These are phyloP conservation scores for Seira sanloemensis DNA, from an alignment of 2,888 invertebrate genomes.

Conservation along the genomic window DNA sequence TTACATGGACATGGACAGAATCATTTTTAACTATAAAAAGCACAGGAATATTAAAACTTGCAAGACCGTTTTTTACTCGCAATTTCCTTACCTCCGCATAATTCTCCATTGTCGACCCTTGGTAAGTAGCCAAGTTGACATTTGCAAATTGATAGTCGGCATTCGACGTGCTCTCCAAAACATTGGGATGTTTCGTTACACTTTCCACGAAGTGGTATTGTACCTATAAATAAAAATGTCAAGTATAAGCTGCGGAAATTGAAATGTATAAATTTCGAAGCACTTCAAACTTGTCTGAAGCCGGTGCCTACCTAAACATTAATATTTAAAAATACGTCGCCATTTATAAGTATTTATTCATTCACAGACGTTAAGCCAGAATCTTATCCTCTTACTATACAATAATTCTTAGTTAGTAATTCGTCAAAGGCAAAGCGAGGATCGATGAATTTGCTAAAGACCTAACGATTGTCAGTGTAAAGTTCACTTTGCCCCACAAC, in stretches of 20 bases:
- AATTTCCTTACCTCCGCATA: slow-evolving; percentile 70
- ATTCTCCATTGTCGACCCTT: slow-evolving; percentile 67
- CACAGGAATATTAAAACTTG: too few relatives aligned
- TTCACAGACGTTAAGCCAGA: neutral
- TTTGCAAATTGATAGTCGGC: slow-evolving; percentile 68
- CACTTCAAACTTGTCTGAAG: neutral
- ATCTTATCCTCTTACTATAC: too few relatives aligned
- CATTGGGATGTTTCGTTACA: slow-evolving; percentile 71
- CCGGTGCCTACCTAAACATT: neutral
- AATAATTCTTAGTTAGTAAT: too few relatives aligned
- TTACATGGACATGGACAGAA: too few relatives aligned
- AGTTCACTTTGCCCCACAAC: too few relatives aligned
- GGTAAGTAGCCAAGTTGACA: slow-evolving; percentile 70
- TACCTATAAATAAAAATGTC: slow-evolving; percentile 55
- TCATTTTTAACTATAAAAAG: too few relatives aligned
- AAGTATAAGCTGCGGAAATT: too few relatives aligned
- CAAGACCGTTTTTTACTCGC: too few relatives aligned
- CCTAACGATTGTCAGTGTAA: too few relatives aligned
- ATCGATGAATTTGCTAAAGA: too few relatives aligned
- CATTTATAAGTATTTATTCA: neutral
- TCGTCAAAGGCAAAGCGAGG: too few relatives aligned
- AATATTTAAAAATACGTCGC: neutral
- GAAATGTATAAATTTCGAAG: too few relatives aligned
- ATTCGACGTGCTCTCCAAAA: slow-evolving; percentile 70
- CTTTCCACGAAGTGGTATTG: slow-evolving; percentile 66